These are phyloP conservation scores for Epinephelus cyanopodus DNA, from an alignment of 2,113 vertebrate species.

Conservation along the genomic window DNA sequence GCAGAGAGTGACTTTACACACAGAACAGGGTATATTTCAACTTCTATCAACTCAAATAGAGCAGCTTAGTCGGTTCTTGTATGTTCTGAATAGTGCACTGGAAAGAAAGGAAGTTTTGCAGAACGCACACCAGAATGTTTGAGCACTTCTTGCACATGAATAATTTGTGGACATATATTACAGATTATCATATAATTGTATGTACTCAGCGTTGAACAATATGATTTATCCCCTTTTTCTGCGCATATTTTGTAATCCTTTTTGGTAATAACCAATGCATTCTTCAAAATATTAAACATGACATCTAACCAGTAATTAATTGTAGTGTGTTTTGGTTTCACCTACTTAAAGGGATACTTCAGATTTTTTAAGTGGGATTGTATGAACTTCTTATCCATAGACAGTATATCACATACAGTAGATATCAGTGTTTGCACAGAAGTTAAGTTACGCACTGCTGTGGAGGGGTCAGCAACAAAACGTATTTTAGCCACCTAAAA, in stretches of 20 bases:
- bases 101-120: constrained; percentile 22
- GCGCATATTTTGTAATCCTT: constrained; percentile 82
- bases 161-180: constrained; percentile 64
- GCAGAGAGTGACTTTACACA: constrained; percentile 20
- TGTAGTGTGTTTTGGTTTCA: constrained; percentile 39
- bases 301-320: constrained; percentile 71
- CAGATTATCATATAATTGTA: constrained; percentile 65
- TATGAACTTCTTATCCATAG: no score
- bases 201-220: constrained; percentile 75
- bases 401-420: no score
- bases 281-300: constrained; percentile 82
- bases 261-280: constrained; percentile 78
- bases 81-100: constrained; percentile 13
- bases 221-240: constrained; percentile 69
- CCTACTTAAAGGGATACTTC: neutral
- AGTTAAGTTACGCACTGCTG: no score
- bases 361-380: no score
- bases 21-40: constrained; percentile 26
- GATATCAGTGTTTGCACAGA: no score
- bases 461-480: no score
- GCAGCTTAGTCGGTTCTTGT: constrained; percentile 2
- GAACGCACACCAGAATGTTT: constrained; percentile 24
- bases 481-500: no score
- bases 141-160: constrained; percentile 64
- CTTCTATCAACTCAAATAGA: constrained; percentile 39